A percentile compares a stretch with the other conserved stretches of the same genome.
Evolutionary conservation across 2,113 vertebrate genomes (phyloP).

Genomic region (Diphyllodes magnificus): DNA sequence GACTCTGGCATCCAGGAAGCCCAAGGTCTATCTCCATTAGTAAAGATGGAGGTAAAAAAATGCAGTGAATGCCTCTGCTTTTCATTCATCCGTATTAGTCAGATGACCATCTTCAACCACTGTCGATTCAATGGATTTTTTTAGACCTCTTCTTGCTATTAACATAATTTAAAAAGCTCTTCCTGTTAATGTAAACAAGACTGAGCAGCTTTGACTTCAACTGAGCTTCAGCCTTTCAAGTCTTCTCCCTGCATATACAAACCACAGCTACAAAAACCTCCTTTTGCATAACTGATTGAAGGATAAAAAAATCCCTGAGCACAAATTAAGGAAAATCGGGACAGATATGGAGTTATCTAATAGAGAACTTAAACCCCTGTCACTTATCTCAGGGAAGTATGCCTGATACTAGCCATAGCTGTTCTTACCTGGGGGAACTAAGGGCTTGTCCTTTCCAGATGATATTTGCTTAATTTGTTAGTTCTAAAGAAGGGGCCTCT

Average conservation of each 20-base stretch:
- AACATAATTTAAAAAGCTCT: neutral
- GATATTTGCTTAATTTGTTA: neutral
- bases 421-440: neutral
- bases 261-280: neutral
- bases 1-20: neutral
- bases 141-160: neutral
- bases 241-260: neutral
- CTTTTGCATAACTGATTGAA: neutral
- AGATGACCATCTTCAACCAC: neutral
- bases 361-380: neutral
- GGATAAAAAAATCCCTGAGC: neutral
- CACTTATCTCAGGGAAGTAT: neutral
- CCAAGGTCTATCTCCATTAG: neutral
- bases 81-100: neutral
- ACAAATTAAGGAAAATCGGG: neutral
- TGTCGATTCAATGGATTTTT: neutral
- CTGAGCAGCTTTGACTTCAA: neutral
- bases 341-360: neutral
- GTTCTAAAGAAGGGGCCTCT: neutral
- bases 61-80: neutral
- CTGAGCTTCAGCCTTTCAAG: neutral
- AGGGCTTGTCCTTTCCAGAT: neutral
- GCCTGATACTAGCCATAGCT: neutral
- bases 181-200: neutral
- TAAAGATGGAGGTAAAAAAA: neutral